phyloP scores from a whole-genome alignment of 2,113 vertebrate species.

The Falcunculus frontatus region DNA sequence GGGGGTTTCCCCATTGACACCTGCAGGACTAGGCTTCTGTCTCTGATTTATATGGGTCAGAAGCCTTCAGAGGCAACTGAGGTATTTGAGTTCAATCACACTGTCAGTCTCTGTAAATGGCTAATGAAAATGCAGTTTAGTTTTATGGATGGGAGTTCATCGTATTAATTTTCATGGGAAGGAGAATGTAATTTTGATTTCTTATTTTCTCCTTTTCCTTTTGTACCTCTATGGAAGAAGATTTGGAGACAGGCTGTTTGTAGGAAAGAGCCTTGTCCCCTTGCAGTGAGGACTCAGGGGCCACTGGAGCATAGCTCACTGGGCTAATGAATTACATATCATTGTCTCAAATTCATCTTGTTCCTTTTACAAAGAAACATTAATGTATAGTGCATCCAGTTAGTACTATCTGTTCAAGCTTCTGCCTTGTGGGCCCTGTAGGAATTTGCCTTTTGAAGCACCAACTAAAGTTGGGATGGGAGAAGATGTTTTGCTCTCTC shows the following conservation, averaged over 20 bases:
- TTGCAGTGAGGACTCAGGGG: not conserved
- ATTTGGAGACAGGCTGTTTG: not conserved
- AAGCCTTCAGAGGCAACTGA: not conserved
- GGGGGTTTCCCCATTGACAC: not conserved
- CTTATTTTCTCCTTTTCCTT: not conserved
- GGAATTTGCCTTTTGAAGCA: not conserved
- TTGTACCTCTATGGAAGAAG: not conserved
- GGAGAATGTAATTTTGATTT: not conserved
- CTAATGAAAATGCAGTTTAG: not conserved
- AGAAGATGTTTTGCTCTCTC: not conserved
- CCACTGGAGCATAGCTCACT: not conserved
- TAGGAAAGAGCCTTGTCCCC: not conserved
- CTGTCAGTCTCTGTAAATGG: not conserved
- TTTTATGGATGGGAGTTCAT: not conserved
- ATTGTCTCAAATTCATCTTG: slow-evolving; percentile 52
- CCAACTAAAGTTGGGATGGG: not conserved
- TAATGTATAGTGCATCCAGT: slow-evolving; percentile 2
- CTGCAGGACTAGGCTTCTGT: not conserved
- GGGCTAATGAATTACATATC: not conserved
- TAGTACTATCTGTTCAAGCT: slow-evolving; percentile 54
- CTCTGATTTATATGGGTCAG: not conserved
- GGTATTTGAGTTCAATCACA: not conserved
- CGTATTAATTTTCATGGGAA: not conserved
- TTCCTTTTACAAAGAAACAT: slow-evolving; percentile 61
- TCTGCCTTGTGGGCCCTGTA: slow-evolving; percentile 55